A percentile compares a stretch with the other conserved stretches of the same genome.
Evolutionary conservation across 92 coral and sea anemone species (phyloP).

Genomic region (Palythoa heliodiscus): DNA sequence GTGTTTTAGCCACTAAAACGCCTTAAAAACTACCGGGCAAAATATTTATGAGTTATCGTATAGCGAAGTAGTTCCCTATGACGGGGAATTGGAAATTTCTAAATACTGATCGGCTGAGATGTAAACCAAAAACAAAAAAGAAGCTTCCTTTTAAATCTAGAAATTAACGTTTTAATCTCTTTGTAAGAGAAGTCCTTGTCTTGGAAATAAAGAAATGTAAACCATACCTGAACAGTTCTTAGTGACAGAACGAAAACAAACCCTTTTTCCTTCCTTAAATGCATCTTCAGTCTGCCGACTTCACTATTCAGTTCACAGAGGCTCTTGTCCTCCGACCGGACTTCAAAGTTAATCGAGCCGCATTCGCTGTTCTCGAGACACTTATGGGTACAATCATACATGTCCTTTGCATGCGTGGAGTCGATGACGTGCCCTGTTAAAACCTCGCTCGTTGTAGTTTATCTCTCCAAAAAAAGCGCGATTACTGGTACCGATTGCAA

Average conservation of each 20-base stretch:
- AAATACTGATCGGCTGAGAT: too few relatives aligned
- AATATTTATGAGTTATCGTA: too few relatives aligned
- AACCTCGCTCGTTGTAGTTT: background rate
- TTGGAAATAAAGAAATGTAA: background rate
- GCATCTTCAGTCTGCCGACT: background rate
- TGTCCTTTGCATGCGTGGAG: background rate
- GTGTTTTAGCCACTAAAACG: too few relatives aligned
- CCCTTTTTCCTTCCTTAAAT: background rate
- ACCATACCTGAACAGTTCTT: slow-evolving; percentile 27
- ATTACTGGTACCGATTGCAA: background rate
- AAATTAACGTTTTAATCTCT: too few relatives aligned
- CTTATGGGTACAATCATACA: slow-evolving; percentile 21
- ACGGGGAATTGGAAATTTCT: too few relatives aligned
- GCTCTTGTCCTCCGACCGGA: background rate
- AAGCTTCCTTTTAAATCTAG: too few relatives aligned
- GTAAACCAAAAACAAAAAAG: too few relatives aligned
- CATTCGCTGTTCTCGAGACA: slow-evolving; percentile 22
- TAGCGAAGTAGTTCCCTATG: too few relatives aligned
- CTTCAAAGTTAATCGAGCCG: slow-evolving; percentile 24
- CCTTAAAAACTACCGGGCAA: too few relatives aligned
- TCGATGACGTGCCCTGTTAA: slow-evolving; percentile 5
- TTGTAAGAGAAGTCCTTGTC: too few relatives aligned
- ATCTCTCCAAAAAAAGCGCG: slow-evolving; percentile 29
- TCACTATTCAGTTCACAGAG: slow-evolving; percentile 30
- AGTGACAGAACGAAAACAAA: slow-evolving; percentile 33